Base-by-base conservation (phyloP, 2,113 vertebrate genomes). In the Vulpes vulpes region DNA sequence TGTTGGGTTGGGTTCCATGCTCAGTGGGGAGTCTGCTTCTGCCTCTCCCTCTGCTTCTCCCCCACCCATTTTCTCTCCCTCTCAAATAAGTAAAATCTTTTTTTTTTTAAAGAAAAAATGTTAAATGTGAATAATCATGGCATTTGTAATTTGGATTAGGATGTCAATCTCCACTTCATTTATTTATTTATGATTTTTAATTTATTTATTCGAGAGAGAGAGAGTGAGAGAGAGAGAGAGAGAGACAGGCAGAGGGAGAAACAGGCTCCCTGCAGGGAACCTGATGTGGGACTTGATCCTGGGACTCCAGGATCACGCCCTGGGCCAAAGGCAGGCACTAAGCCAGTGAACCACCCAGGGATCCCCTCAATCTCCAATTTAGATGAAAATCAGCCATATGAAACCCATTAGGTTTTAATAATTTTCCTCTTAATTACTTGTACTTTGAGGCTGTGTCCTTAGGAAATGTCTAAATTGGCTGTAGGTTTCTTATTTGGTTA, bases 361-460 rank as follows among this genome's bases (percentile, higher is more conserved):
- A 43, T 43, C 43, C 43, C 43, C 43, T 83, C 81, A 84, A n/a
- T 73, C 22, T 93, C 55, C 30, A 84, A 65, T 87, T 94, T 94
- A 80, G 57, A 51, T 94, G 74, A 91, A 94, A 95, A 94, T 53
- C 88, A 95, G 43, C 35, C 76, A 96, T 73, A 32, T 78, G 17
- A 27, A 95, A 79, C 8, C 55, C 53, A 89, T 86, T 81, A 86
- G 71, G 55, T 62, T 93, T 90, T 74, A 57, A 82, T 88, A 85
- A 49, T 78, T 94, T 95, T 88, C 62, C 23, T 89, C 60, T 83
- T 93, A 67, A 88, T 83, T 96, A 64, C 32, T 74, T 97, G 32
- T 87, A 57, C 71, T 91, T 91, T 84, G 76, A 94, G 78, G 51
- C 35, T 22, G 38, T 57, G 32, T 80, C 60, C 88, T 88, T 94